Evolutionary conservation across 2,113 vertebrate species (phyloP).

Genomic region (Pterophyllum scalare): DNA sequence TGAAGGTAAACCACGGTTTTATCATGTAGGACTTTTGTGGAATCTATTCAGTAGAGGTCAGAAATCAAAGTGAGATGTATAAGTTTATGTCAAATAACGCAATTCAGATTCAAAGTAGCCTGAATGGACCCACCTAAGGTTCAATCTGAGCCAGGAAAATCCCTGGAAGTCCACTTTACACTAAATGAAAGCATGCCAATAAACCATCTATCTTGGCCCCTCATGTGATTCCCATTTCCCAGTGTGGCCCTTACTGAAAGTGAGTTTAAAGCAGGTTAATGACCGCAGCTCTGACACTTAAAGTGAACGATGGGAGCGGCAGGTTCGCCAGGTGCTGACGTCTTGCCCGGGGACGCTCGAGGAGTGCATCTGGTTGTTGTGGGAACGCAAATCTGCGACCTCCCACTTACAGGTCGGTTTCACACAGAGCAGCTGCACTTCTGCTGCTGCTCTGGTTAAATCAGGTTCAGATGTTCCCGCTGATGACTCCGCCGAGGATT

Average conservation of each 20-base stretch:
- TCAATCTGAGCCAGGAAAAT: not conserved
- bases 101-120: not conserved
- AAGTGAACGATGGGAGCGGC: not conserved
- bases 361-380: not conserved
- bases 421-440: constrained; percentile 36
- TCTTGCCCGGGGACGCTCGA: not conserved
- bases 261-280: not conserved
- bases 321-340: not conserved
- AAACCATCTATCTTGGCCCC: not conserved
- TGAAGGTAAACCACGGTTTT: too few relatives aligned
- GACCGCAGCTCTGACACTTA: not conserved
- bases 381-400: constrained; percentile 17
- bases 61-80: not conserved
- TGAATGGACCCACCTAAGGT: not conserved
- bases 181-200: not conserved
- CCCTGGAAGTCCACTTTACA: not conserved
- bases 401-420: constrained; percentile 14
- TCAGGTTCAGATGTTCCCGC: constrained; percentile 61
- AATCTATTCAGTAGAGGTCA: not conserved
- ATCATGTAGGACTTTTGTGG: not conserved
- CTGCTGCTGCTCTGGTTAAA: constrained; percentile 28
- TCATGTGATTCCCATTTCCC: not conserved
- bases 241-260: not conserved
- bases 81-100: not conserved
- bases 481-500: constrained; percentile 29